Percentiles rank a stretch among this genome's conserved stretches.
phyloP scores from a whole-genome alignment of 2,888 invertebrate species.

The Dasysyrphus tricinctus region DNA sequence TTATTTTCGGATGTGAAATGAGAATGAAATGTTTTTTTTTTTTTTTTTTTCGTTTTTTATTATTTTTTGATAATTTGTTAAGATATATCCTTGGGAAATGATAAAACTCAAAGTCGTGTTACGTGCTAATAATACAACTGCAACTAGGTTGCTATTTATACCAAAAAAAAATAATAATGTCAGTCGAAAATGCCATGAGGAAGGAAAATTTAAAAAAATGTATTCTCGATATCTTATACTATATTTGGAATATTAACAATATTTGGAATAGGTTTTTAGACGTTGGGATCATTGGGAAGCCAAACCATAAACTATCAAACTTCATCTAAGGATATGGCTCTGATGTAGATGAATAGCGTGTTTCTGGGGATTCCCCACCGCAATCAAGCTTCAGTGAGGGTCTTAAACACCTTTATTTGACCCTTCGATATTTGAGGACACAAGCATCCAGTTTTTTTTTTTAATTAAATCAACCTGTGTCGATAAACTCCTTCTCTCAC shows the following conservation, averaged over 20 bases:
- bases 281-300: neutral
- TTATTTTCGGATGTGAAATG: constrained; percentile 42
- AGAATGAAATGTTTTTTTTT: neutral
- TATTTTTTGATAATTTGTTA: constrained; percentile 46
- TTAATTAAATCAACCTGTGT: too few relatives aligned
- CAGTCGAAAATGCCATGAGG: neutral
- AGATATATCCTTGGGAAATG: constrained; percentile 60
- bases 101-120: constrained; percentile 48
- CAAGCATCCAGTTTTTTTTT: too few relatives aligned
- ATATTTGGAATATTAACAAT: too few relatives aligned
- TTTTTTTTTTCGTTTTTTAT: constrained; percentile 18
- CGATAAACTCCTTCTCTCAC: too few relatives aligned
- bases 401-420: too few relatives aligned
- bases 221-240: neutral
- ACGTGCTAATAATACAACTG: constrained; percentile 17
- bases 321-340: too few relatives aligned
- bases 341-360: too few relatives aligned
- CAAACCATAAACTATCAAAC: too few relatives aligned
- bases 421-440: too few relatives aligned
- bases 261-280: neutral
- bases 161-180: neutral
- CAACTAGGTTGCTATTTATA: constrained; percentile 14
- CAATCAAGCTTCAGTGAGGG: too few relatives aligned
- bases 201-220: neutral
- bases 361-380: too few relatives aligned